Evolutionary conservation across 2,797 vertebrate genomes (phyloP), one percentile per base, ranked within the genome.

Genomic region (Emys orbicularis): DNA sequence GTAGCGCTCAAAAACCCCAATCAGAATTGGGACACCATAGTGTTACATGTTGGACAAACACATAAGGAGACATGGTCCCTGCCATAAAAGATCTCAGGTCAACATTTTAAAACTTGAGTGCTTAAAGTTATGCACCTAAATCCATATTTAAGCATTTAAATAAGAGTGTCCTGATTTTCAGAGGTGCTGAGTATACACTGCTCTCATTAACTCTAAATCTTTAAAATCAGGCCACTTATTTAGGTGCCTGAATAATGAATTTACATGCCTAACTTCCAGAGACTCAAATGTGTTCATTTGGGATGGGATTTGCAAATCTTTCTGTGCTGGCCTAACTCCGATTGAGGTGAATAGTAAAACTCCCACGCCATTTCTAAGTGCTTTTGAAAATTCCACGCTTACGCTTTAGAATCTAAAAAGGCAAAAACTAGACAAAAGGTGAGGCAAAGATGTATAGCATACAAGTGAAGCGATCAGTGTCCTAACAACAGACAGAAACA

Each of bases 141-240:
- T 31, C 34, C 57, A 49, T 44, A 65, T 29, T 79, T n/a, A 79
- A 34, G 21, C 72, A 83, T 54, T 83, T 83, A 83, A 86, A 80
- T 29, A 61, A 83, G n/a, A 74, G 79, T 4, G 3, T 12, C 59
- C 9, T 44, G 53, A 89, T 44, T 61, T 34, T 15, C 37, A 49
- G 47, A 10, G 79, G 57, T 49, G 74, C 83, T 65, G 59, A 80
- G 29, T 41, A 56, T n/a, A 61, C 31, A 53, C 6, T 49, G 34
- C 21, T 86, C 59, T 29, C 50, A 82, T n/a, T 2, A 37, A 57
- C 57, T 52, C 52, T 57, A n/a, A 21, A 19, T 68, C 54, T 77
- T 1, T 83, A 18, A 83, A 37, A 18, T 12, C 0, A 0, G 8
- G 37, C 31, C 13, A 47, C 19, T 59, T 93, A 7, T 6, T 59